Evolutionary conservation across 2,113 vertebrate genomes (phyloP).

Genomic region (Xyliphius kryptos): DNA sequence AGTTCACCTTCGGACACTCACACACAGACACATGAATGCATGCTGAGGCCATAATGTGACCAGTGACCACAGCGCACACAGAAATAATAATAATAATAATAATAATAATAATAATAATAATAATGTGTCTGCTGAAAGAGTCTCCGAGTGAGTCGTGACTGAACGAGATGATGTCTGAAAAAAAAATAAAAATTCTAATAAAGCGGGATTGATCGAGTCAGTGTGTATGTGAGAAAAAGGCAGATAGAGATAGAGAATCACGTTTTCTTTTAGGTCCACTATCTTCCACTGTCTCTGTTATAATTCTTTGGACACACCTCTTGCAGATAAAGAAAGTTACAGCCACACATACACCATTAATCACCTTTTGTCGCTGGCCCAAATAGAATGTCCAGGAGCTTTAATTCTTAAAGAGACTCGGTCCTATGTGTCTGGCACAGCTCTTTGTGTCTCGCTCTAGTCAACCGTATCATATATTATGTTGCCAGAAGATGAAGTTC

Average conservation of each 20-base stretch:
- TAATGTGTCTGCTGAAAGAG: too few species aligned
- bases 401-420: constrained; percentile 5
- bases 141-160: constrained; percentile 15
- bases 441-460: neutral
- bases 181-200: constrained; percentile 1
- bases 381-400: neutral
- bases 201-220: neutral
- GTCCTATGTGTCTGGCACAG: neutral
- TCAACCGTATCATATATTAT: neutral
- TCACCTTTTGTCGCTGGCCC: neutral
- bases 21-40: constrained; percentile 9
- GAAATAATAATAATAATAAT: constrained; percentile 4
- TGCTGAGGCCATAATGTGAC: constrained; percentile 8
- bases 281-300: neutral
- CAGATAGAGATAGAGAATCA: constrained; percentile 2
- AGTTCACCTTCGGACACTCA: neutral
- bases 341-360: constrained; percentile 16
- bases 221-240: constrained; percentile 1
- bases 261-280: neutral
- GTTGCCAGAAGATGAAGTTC: too few species aligned
- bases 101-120: constrained; percentile 15
- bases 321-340: constrained; percentile 3
- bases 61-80: too few species aligned
- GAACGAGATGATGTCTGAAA: constrained; percentile 1
- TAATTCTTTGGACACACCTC: constrained; percentile 3